Base-by-base conservation (phyloP, 2,888 invertebrate species). In the Lepas anatifera region DNA sequence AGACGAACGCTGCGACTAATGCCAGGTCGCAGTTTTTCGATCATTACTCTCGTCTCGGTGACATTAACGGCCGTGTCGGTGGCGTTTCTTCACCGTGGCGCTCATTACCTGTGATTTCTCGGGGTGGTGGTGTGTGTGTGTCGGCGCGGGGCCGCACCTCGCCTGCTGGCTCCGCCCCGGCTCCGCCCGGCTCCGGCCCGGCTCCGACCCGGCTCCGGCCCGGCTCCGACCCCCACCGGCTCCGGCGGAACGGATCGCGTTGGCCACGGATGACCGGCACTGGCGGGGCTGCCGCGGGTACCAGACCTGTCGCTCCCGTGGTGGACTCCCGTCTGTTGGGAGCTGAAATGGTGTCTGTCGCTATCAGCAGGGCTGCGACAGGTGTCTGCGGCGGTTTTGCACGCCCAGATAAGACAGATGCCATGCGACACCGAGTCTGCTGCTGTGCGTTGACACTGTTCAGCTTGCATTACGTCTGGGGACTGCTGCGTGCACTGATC, bases 81-180 rank as follows among this genome's bases (percentile, higher is more conserved):
- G 58, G 58, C 58, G 58, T 58, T 58, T 58, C 58, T 58, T 58
- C 35, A 35, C 58, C 35, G 32, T 58, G 58, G 16, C 25, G 29
- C 58, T 58, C 58, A 58, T 58, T 58, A 58, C 58, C 22, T 16
- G 58, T 58, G 58, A 58, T 58, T 58, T 58, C 58, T 58, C 32
- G 58, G 32, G 58, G 18, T 35, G 32, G 18, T 11, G 22, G 13
- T 35, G 58, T 32, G 32, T 32, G 58, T 35, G 58, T 58, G 32
- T 58, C 58, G 32, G 32, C 35, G 58, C 58, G 32, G 32, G 32
- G 58, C 22, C 25, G 29, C 58, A 35, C 58, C 32, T 58, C 35
- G 35, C 58, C 22, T 16, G 58, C 35, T 32, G 35, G 32, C 35
- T 58, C 58, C 35, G 58, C 32, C 22, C 13, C 58, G 25, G 58